Evolutionary conservation across 2,113 vertebrate genomes (phyloP).

Genomic region (Lepidiolamprologus cunningtoni): DNA sequence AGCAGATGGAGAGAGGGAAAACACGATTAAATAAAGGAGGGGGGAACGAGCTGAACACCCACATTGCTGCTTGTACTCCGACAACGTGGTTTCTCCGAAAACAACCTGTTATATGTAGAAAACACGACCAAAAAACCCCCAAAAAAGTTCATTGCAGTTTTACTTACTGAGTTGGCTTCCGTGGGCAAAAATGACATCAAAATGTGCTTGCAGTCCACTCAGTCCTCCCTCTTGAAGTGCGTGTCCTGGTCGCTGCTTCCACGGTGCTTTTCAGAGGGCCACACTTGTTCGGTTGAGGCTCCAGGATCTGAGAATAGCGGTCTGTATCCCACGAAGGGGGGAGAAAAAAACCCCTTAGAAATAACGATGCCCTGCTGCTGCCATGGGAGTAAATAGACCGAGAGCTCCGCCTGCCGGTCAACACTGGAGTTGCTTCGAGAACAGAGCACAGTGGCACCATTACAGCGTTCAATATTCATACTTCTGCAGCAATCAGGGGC

Average conservation of each 20-base stretch:
- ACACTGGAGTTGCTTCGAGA: neutral
- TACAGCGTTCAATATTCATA: neutral
- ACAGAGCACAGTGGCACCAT: neutral
- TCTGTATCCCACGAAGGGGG: constrained; percentile 18
- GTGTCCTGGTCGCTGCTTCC: neutral
- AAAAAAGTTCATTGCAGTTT: constrained; percentile 28
- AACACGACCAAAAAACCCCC: neutral
- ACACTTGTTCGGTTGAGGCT: neutral
- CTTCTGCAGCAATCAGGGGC: neutral
- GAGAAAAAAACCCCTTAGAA: neutral
- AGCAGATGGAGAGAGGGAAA: neutral
- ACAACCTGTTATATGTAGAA: neutral
- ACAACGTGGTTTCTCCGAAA: neutral
- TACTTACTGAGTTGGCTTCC: constrained; percentile 24
- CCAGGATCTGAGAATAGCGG: constrained; percentile 35
- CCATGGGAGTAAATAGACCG: neutral
- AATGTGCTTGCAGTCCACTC: neutral
- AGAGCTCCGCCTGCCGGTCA: constrained; percentile 53
- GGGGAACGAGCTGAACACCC: neutral
- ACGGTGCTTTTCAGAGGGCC: constrained; percentile 13
- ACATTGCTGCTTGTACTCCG: neutral
- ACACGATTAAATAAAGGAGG: neutral
- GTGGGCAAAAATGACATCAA: neutral
- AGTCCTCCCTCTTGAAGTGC: neutral
- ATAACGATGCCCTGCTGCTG: neutral